Percentiles rank a stretch among this genome's conserved stretches.
Evolutionary conservation across 2,888 invertebrate genomes (phyloP).

Genomic region (Atherix ibis): DNA sequence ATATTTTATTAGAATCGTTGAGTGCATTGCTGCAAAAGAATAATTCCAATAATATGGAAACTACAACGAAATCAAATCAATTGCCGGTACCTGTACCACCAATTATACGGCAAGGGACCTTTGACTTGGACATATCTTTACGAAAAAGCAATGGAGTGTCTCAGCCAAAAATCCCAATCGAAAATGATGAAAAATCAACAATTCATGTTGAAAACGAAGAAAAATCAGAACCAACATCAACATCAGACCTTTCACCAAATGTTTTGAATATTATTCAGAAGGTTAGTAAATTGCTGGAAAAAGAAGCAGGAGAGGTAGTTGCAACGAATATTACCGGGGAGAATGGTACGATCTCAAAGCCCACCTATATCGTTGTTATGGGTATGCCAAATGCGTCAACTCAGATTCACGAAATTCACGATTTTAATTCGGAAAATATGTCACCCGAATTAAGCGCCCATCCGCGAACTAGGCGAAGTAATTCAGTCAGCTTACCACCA

Average conservation of each 20-base stretch:
- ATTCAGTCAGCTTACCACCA: conserved; percentile 15
- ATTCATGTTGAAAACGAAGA: not conserved
- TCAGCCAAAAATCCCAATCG: not conserved
- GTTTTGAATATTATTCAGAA: conserved; percentile 19
- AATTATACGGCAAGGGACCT: conserved; percentile 19
- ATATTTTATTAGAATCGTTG: conserved; percentile 16
- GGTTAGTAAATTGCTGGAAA: conserved; percentile 16
- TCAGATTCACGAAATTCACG: not conserved
- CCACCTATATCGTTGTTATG: conserved; percentile 21
- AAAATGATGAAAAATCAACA: not conserved
- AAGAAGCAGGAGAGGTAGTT: conserved; percentile 11
- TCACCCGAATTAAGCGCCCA: conserved; percentile 4
- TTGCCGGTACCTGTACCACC: conserved; percentile 11
- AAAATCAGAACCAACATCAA: not conserved
- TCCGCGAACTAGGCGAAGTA: conserved; percentile 15
- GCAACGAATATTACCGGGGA: no score
- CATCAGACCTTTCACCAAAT: conserved; percentile 10
- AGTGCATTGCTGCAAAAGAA: conserved; percentile 13
- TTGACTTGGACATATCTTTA: conserved; percentile 15
- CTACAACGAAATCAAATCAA: not conserved
- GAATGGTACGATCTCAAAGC: no score
- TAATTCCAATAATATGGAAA: not conserved
- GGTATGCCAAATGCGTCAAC: conserved; percentile 9
- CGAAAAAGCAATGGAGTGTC: not conserved
- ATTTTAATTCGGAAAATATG: conserved; percentile 1